These are phyloP conservation scores for Gasteruption jaculator DNA, from an alignment of 2,888 invertebrate genomes.

Conservation along the genomic window DNA sequence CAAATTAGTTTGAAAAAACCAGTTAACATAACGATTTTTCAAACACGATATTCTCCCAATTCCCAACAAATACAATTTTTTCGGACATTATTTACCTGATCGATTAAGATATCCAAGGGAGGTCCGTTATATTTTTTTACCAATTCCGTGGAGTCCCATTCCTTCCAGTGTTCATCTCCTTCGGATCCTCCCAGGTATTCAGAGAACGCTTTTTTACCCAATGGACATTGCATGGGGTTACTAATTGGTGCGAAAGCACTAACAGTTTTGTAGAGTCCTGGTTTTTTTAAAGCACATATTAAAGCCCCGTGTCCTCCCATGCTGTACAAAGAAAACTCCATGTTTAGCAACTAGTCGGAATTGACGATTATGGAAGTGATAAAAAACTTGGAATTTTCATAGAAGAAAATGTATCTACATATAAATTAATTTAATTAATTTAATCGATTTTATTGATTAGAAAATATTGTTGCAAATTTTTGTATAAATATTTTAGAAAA, in stretches of 20 bases:
- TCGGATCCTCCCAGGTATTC: constrained; percentile 74
- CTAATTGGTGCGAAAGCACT: constrained; percentile 95
- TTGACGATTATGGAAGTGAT: not conserved
- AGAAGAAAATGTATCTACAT: no score
- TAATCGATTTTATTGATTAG: no score
- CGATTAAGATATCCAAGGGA: constrained; percentile 77
- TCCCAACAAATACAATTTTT: constrained; percentile 24
- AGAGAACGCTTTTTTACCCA: constrained; percentile 83
- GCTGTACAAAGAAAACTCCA: constrained; percentile 56
- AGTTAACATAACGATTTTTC: not conserved
- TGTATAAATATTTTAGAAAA: no score
- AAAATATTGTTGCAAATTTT: no score
- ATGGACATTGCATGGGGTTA: constrained; percentile 78
- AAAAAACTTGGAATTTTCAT: no score
- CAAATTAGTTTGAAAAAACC: not conserved
- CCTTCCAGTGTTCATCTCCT: constrained; percentile 59
- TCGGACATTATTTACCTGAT: constrained; percentile 74
- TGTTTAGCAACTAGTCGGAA: not conserved
- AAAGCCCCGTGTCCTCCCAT: constrained; percentile 99
- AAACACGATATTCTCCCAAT: not conserved
- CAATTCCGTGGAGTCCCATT: constrained; percentile 87
- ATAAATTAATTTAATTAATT: no score
- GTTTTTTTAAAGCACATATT: constrained; percentile 84
- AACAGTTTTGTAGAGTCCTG: constrained; percentile 79
- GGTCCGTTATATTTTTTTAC: constrained; percentile 80